Percentiles rank a stretch among this genome's conserved stretches.
Evolutionary conservation across 2,888 invertebrate genomes (phyloP).

Genomic region (Sinohyriopsis cumingii): DNA sequence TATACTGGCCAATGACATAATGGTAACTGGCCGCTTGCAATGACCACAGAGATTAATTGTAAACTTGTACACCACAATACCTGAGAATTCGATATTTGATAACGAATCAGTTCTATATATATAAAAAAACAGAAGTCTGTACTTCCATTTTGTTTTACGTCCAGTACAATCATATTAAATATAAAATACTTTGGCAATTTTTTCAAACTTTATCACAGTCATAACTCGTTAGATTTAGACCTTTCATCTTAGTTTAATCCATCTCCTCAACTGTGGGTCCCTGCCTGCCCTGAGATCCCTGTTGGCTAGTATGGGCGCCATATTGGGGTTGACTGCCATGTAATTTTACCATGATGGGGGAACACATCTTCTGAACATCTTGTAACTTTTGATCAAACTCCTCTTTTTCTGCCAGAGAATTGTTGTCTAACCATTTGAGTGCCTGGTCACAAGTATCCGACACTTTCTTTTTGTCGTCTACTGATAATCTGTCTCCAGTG

Average conservation of each 20-base stretch:
- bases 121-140: too few species aligned
- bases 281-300: slow-evolving; percentile 45
- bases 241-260: slow-evolving; percentile 70
- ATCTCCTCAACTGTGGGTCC: slow-evolving; percentile 78
- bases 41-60: too few species aligned
- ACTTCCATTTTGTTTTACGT: too few species aligned
- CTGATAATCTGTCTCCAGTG: slow-evolving; percentile 73
- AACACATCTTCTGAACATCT: slow-evolving; percentile 83
- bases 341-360: slow-evolving; percentile 82
- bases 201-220: too few species aligned
- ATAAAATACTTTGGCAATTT: too few species aligned
- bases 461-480: slow-evolving; percentile 81
- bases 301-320: slow-evolving; percentile 6
- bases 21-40: too few species aligned
- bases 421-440: slow-evolving; percentile 86
- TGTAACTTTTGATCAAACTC: slow-evolving; percentile 86
- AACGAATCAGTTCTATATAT: too few species aligned
- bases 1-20: too few species aligned
- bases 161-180: too few species aligned
- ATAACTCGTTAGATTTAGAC: background rate
- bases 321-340: slow-evolving; percentile 40
- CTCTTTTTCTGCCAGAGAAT: slow-evolving; percentile 82
- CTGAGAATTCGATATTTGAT: too few species aligned
- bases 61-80: too few species aligned
- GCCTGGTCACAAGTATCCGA: slow-evolving; percentile 75